Evolutionary conservation across 2,113 vertebrate species (phyloP).

Genomic region (Erythrolamprus reginae): DNA sequence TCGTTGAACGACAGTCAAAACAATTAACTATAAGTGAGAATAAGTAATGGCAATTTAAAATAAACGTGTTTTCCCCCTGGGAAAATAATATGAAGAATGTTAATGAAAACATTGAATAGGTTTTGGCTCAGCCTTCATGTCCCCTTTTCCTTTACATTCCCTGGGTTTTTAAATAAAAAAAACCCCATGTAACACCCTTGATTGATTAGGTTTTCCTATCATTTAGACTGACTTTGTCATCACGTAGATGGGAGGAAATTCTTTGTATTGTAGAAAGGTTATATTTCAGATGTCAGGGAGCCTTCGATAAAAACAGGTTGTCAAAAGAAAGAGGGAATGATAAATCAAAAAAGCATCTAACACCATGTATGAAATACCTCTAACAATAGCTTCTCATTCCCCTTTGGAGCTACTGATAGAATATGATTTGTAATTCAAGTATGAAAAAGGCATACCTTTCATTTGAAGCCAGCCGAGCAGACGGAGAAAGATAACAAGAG

Average conservation of each 20-base stretch:
- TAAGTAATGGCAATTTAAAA: background rate
- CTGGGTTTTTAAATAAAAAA: background rate
- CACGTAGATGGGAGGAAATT: constrained; percentile 1
- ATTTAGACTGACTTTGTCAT: constrained; percentile 15
- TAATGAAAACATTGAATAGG: background rate
- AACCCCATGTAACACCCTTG: background rate
- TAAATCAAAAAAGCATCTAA: constrained; percentile 30
- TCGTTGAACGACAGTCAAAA: background rate
- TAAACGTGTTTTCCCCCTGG: background rate
- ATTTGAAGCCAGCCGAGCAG: constrained; percentile 47
- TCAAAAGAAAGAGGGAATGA: constrained; percentile 21
- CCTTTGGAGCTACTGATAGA: constrained; percentile 30
- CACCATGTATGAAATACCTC: constrained; percentile 33
- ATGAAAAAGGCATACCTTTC: constrained; percentile 24
- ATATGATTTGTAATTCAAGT: constrained; percentile 53
- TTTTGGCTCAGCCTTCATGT: background rate
- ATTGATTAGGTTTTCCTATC: constrained; percentile 14
- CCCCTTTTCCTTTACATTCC: background rate
- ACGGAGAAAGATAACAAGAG: constrained; percentile 59
- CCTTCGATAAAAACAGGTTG: constrained; percentile 13
- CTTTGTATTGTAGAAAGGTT: background rate
- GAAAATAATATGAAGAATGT: background rate
- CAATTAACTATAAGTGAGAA: background rate
- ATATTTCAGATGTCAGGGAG: constrained; percentile 29
- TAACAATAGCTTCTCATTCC: constrained; percentile 29